These are phyloP conservation scores for Callimorpha dominula DNA, from an alignment of 2,888 invertebrate genomes.

Conservation along the genomic window DNA sequence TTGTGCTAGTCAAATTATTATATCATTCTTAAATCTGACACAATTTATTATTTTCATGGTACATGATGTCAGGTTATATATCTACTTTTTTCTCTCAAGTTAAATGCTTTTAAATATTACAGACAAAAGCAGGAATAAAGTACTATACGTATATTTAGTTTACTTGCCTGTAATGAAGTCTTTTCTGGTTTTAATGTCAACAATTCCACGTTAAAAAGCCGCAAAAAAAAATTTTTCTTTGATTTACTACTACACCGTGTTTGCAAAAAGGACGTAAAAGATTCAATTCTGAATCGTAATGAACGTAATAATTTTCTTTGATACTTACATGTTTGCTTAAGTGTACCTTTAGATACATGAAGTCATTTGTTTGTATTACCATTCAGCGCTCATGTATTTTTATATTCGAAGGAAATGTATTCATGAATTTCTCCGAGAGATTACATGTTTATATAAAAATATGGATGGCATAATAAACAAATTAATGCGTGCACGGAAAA, in stretches of 20 bases:
- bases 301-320: slow-evolving; percentile 7
- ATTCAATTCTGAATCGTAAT: not conserved
- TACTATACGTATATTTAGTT: too few species aligned
- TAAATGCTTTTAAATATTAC: too few species aligned
- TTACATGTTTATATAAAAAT: slow-evolving; percentile 55
- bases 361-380: slow-evolving; percentile 44
- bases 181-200: not conserved
- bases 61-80: too few species aligned
- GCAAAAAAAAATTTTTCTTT: not conserved
- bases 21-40: too few species aligned
- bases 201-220: not conserved
- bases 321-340: slow-evolving; percentile 22
- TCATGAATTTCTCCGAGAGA: slow-evolving; percentile 52
- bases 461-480: slow-evolving; percentile 51
- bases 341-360: slow-evolving; percentile 43
- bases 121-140: too few species aligned
- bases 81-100: too few species aligned
- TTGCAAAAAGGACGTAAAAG: too few species aligned
- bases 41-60: too few species aligned
- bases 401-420: slow-evolving; percentile 50
- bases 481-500: slow-evolving; percentile 52
- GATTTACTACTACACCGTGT: not conserved
- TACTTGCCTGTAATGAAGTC: too few species aligned
- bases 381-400: slow-evolving; percentile 46
- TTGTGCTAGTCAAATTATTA: too few species aligned